A percentile compares a stretch with the other conserved stretches of the same genome.
Conservation (phyloP, 2,888 invertebrate genomes). For the Iselma pallidipennis region DNA sequence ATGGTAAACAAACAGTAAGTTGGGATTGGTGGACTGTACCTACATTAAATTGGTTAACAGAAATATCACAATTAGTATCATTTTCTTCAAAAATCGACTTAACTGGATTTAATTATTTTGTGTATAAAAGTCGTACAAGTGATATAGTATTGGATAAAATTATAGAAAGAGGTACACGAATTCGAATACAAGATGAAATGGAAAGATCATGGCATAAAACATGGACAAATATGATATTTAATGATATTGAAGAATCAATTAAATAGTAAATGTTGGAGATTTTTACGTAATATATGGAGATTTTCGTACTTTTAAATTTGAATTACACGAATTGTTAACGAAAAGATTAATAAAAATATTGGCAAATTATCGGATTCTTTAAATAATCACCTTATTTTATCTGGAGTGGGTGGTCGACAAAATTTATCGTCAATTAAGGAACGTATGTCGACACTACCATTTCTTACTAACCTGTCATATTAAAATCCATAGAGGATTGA, state of each 20-base stretch:
- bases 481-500: too few relatives aligned
- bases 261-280: too few relatives aligned
- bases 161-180: slow-evolving; percentile 51
- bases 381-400: too few relatives aligned
- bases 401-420: too few relatives aligned
- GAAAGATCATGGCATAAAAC: slow-evolving; percentile 55
- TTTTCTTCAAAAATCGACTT: slow-evolving; percentile 34
- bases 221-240: slow-evolving; percentile 49
- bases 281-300: too few relatives aligned
- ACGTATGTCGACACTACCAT: too few relatives aligned
- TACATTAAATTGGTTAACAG: slow-evolving; percentile 52
- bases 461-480: too few relatives aligned
- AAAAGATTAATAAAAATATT: too few relatives aligned
- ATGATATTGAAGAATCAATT: background rate
- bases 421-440: too few relatives aligned
- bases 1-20: slow-evolving; percentile 38
- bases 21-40: slow-evolving; percentile 56
- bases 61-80: slow-evolving; percentile 44
- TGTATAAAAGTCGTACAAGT: slow-evolving; percentile 5
- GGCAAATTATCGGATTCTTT: too few relatives aligned
- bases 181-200: slow-evolving; percentile 53
- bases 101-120: slow-evolving; percentile 10
- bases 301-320: too few relatives aligned
- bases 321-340: too few relatives aligned
- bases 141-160: slow-evolving; percentile 48